These are phyloP conservation scores for Amphibalanus amphitrite DNA, from an alignment of 1,140 invertebrate species.

Conservation along the genomic window DNA sequence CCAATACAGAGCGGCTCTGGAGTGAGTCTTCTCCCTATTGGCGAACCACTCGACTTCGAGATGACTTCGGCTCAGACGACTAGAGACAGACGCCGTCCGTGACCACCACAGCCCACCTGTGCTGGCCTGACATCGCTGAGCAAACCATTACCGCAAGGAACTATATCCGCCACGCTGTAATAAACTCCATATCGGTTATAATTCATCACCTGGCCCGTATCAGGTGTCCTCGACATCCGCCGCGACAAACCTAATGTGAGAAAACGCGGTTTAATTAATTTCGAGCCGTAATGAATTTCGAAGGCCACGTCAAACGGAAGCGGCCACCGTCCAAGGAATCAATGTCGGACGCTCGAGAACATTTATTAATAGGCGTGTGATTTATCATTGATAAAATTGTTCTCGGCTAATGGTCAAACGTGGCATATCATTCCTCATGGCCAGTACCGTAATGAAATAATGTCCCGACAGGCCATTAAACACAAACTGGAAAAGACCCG, in stretches of 20 bases:
- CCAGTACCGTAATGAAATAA: background rate
- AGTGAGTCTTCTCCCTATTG: too few relatives aligned
- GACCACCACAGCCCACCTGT: too few relatives aligned
- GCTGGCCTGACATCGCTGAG: too few relatives aligned
- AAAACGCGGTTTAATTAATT: constrained; percentile 1
- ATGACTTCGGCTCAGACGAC: too few relatives aligned
- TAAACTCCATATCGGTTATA: background rate
- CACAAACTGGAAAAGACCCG: background rate
- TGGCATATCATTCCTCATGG: background rate
- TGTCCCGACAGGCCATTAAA: background rate
- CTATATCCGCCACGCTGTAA: background rate
- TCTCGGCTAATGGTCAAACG: background rate
- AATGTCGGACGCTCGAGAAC: background rate
- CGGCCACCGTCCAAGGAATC: background rate
- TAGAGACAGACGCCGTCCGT: too few relatives aligned
- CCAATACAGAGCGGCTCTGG: too few relatives aligned
- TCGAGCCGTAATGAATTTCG: background rate
- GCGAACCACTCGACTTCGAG: too few relatives aligned
- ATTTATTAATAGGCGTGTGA: background rate
- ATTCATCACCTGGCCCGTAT: background rate
- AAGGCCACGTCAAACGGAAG: background rate
- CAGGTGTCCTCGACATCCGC: background rate
- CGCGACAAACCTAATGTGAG: background rate
- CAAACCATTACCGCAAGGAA: too few relatives aligned
- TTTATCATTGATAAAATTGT: constrained; percentile 2